Evolutionary conservation across 1,140 invertebrate genomes (phyloP).

Genomic region (Platorchestia sp.): DNA sequence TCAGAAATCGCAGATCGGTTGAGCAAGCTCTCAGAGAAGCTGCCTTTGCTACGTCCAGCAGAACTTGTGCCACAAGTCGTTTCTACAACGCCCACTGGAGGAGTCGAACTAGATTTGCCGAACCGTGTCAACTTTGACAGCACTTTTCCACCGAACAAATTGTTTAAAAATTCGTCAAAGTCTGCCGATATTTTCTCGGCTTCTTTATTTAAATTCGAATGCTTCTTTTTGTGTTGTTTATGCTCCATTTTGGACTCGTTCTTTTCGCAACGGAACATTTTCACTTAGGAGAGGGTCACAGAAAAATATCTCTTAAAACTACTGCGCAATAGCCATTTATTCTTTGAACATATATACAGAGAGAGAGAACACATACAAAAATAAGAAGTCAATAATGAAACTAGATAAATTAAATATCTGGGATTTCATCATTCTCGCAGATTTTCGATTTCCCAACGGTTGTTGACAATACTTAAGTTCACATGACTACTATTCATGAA

Average conservation of each 20-base stretch:
- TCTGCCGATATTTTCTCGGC: slow-evolving; percentile 28
- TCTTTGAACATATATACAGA: not conserved
- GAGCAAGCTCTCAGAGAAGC: not conserved
- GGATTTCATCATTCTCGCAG: not conserved
- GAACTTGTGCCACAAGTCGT: not conserved
- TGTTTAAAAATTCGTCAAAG: slow-evolving; percentile 42
- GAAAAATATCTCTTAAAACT: not conserved
- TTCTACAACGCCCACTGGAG: not conserved
- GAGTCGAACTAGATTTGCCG: not conserved
- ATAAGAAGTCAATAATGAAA: not conserved
- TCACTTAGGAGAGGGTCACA: not conserved
- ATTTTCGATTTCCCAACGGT: not conserved
- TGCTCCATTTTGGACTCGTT: not conserved
- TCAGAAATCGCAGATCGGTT: no score
- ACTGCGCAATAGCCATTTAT: not conserved
- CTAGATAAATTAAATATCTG: not conserved
- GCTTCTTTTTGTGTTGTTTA: not conserved
- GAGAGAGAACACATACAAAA: not conserved
- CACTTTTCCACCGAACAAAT: slow-evolving; percentile 38
- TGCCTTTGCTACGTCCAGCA: not conserved
- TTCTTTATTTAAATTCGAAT: slow-evolving; percentile 13
- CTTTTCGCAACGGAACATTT: slow-evolving; percentile 30
- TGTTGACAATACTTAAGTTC: no score
- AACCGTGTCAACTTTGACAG: not conserved
- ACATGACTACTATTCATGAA: no score